Evolutionary conservation across 2,888 invertebrate genomes (phyloP).

Genomic region (Chrysomela aeneicollis): DNA sequence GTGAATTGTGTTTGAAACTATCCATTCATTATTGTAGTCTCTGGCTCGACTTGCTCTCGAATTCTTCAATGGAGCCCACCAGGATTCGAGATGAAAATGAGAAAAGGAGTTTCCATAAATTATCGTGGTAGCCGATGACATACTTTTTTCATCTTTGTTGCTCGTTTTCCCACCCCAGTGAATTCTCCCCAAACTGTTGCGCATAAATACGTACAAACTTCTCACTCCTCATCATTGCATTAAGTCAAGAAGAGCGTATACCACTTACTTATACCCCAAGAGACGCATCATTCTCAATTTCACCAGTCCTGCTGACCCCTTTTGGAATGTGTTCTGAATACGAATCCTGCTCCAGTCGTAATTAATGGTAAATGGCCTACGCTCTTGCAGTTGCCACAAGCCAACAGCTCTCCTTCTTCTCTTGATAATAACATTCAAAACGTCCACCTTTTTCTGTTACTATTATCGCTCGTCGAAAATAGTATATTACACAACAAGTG

Average conservation of each 20-base stretch:
- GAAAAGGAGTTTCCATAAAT: too few relatives aligned
- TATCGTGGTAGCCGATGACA: too few relatives aligned
- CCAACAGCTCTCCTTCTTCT: background rate
- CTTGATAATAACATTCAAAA: too few relatives aligned
- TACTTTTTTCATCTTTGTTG: too few relatives aligned
- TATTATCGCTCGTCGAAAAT: too few relatives aligned
- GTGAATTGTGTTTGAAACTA: constrained; percentile 7
- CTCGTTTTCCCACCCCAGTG: too few relatives aligned
- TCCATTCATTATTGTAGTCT: constrained; percentile 2
- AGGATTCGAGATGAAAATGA: too few relatives aligned
- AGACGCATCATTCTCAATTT: constrained; percentile 20
- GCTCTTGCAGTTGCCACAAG: background rate
- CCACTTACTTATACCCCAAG: constrained; percentile 1
- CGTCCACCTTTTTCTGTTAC: too few relatives aligned
- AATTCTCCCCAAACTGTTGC: too few relatives aligned
- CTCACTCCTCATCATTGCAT: constrained; percentile 21
- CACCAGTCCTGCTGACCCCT: constrained; percentile 18
- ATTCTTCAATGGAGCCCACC: constrained; percentile 1
- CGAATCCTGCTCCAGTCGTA: constrained; percentile 8
- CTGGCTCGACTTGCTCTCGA: background rate
- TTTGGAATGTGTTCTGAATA: constrained; percentile 10
- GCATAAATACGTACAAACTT: background rate
- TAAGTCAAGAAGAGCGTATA: constrained; percentile 17
- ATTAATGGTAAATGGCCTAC: background rate
- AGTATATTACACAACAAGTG: too few relatives aligned